Base-by-base conservation (phyloP, 2,113 vertebrate genomes). In the Hassar affinis region DNA sequence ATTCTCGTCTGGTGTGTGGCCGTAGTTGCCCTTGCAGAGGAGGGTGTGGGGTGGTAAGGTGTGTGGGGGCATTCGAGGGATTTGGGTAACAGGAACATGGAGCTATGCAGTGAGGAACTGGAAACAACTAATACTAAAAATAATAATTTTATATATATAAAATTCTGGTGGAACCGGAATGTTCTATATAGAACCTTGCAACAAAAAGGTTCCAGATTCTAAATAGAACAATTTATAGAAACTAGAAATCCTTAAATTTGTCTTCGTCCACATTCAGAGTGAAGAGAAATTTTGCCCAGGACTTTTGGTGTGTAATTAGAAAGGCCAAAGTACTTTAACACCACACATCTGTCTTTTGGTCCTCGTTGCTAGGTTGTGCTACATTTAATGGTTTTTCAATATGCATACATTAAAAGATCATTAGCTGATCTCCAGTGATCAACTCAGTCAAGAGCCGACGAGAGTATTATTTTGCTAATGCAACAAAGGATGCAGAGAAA, bases 401-500 rank as follows among this genome's bases (percentile, higher is more conserved):
- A 84, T 88, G 86, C 92, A 87, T 88, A 85, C 83, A 86, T 88
- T 90, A 87, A 93, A 91, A 87, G 83, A 91, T 93, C 94, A 95
- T 93, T 93, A 92, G 88, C 72, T 83, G 88, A 90, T 95, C 90
- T 89, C 87, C 72, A 77, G 81, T 64, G 75, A 90, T 91, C 91
- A 92, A 90, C 92, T 88, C 85, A 93, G 91, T 92, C 86, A 72
- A 92, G 92, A 94, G 92, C 94, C 91, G 92, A 91, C 95, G 94
- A 92, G 93, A 91, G 84, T 86, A 90, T 92, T 89, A 90, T 92
- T 90, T 87, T 94, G 88, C 84, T 86, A 90, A 88, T 91, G 84
- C 93, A 90, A 89, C 86, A 91, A 86, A 88, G 89, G 86, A 82
- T 88, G 47, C 38, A 88, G 88, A 89, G 86, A 92, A 94, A 93